Evolutionary conservation across 1,140 invertebrate species (phyloP), one percentile per base, ranked within the genome.

Genomic region (Cydia amplana): DNA sequence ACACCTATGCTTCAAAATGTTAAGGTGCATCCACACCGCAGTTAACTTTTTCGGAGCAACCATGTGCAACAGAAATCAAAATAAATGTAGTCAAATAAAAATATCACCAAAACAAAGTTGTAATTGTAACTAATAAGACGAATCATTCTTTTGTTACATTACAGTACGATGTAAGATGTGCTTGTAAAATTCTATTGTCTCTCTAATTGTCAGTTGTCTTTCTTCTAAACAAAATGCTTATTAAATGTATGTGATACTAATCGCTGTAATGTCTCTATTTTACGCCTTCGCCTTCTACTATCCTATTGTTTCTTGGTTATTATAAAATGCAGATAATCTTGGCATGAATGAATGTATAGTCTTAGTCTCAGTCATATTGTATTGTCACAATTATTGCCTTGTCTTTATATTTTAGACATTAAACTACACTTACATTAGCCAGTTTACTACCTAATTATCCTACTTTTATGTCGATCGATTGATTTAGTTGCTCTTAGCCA

Each of bases 221-320:
- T n/a, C 51, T 55, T 55, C 51, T 55, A 55, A 55, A 55, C 51
- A 55, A 55, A 55, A 55, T 55, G 51, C 51, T 55, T 55, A 55
- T 55, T 55, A 55, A 55, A 55, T 55, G 51, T 55, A n/a, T 20
- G 18, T 55, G 51, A 55, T 55, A 55, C n/a, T 18, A 55, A 55
- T 55, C 51, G 51, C 51, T 55, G n/a, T 18, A 55, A 55, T 55
- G 51, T 18, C 51, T 55, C 51, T 55, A 18, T 55, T 55, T 55
- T 55, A 55, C 51, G 51, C 51, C 51, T 55, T 18, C 51, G 51
- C 18, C 51, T 55, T 55, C n/a, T 55, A 18, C 20, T 55, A 55
- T 55, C 51, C 51, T 18, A 55, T 55, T 55, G 51, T 55, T 55
- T 55, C 51, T 18, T 55, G 16, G 49, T 55, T 18, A 55, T 18